phyloP scores from a whole-genome alignment of 2,888 invertebrate genomes.

The Trilocha varians region DNA sequence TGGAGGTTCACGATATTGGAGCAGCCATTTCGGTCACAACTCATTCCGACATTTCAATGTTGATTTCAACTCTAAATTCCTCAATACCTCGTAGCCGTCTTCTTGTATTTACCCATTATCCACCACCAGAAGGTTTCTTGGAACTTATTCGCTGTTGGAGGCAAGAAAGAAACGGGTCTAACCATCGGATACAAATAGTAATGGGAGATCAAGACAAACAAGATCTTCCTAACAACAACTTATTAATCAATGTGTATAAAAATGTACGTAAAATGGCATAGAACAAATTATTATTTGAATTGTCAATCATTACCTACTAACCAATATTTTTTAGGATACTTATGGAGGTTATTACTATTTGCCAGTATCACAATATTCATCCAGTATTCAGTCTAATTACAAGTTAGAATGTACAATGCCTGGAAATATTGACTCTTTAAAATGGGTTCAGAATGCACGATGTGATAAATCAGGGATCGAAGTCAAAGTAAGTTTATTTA shows the following conservation, averaged over 20 bases:
- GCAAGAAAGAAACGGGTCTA: constrained; percentile 4
- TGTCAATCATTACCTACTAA: not conserved
- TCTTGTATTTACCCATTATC: constrained; percentile 19
- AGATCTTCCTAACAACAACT: not conserved
- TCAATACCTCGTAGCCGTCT: constrained; percentile 14
- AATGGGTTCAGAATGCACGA: constrained; percentile 27
- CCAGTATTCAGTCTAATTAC: constrained; percentile 10
- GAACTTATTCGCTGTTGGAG: constrained; percentile 19
- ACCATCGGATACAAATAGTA: not conserved
- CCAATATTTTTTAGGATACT: constrained; percentile 14
- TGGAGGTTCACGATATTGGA: constrained; percentile 2
- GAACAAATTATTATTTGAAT: not conserved
- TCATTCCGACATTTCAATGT: constrained; percentile 15
- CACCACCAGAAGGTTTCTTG: constrained; percentile 17
- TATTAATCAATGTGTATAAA: not conserved
- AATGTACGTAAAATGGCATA: not conserved
- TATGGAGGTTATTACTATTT: constrained; percentile 28
- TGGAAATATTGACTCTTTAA: constrained; percentile 29
- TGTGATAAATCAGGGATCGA: constrained; percentile 16
- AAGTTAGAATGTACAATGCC: not conserved
- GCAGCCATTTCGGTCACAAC: constrained; percentile 17
- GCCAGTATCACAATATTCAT: constrained; percentile 11
- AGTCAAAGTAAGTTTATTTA: constrained; percentile 28
- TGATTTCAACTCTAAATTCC: constrained; percentile 13
- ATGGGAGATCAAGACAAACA: not conserved